Evolutionary conservation across 2,888 invertebrate species (phyloP).

Genomic region (Rhagophthalmus giganteus): DNA sequence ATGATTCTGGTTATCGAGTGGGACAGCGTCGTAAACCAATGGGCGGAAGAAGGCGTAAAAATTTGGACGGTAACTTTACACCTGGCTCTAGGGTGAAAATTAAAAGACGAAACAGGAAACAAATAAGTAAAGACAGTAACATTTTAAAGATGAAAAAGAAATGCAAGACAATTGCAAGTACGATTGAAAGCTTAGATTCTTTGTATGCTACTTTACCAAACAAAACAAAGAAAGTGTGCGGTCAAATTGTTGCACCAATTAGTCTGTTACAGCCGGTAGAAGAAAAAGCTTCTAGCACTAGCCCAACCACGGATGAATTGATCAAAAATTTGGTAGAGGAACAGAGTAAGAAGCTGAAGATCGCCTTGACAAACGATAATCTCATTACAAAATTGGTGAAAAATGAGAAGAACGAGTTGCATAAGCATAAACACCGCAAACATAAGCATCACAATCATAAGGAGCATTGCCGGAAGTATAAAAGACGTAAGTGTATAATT

Average conservation of each 20-base stretch:
- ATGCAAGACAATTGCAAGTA: neutral
- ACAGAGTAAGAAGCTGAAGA: constrained; percentile 34
- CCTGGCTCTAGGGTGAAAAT: neutral
- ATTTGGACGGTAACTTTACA: constrained; percentile 5
- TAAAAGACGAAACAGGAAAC: constrained; percentile 4
- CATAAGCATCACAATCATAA: constrained; percentile 46
- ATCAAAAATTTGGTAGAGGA: constrained; percentile 37
- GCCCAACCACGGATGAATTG: constrained; percentile 38
- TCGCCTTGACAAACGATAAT: constrained; percentile 1
- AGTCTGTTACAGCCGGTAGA: constrained; percentile 31
- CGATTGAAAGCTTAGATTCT: constrained; percentile 5
- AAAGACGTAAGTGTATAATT: constrained; percentile 16
- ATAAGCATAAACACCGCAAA: constrained; percentile 36
- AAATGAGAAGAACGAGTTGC: constrained; percentile 11
- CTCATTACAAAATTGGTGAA: constrained; percentile 5
- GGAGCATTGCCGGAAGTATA: constrained; percentile 27
- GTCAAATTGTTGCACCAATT: constrained; percentile 48
- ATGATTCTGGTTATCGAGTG: constrained; percentile 60
- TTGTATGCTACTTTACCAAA: constrained; percentile 39
- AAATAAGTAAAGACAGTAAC: constrained; percentile 13
- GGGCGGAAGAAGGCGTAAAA: constrained; percentile 1
- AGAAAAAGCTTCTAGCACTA: constrained; percentile 20
- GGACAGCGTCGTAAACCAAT: constrained; percentile 53
- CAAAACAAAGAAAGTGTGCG: constrained; percentile 49
- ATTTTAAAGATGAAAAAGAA: constrained; percentile 11